Percentiles rank a stretch among this genome's conserved stretches.
These are phyloP conservation scores for Gisinianus flammeolus DNA, from an alignment of 2,888 invertebrate genomes.

Conservation along the genomic window DNA sequence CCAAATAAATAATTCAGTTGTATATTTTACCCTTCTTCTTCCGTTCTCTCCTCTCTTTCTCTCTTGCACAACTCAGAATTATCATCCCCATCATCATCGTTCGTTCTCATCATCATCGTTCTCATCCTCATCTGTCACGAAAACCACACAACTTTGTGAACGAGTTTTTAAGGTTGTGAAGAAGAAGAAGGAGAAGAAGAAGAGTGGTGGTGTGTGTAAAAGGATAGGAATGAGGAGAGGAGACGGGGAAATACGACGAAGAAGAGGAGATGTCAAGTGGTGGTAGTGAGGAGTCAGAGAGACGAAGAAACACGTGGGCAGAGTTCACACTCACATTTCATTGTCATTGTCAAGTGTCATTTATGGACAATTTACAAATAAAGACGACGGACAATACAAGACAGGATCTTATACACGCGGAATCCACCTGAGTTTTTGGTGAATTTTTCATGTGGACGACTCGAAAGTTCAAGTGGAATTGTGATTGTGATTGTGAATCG, in stretches of 20 bases:
- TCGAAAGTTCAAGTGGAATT: not conserved
- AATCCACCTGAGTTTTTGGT: not conserved
- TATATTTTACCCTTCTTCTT: not conserved
- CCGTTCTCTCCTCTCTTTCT: not conserved
- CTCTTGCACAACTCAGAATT: not conserved
- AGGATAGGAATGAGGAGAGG: too few species aligned
- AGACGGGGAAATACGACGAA: too few species aligned
- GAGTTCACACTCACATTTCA: not conserved
- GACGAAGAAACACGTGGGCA: constrained; percentile 5
- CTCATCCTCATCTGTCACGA: too few species aligned
- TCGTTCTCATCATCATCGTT: too few species aligned
- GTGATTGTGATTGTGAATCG: not conserved
- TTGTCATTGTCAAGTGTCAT: not conserved
- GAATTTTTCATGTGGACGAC: not conserved
- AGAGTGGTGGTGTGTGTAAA: too few species aligned
- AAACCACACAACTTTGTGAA: too few species aligned
- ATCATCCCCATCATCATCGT: too few species aligned
- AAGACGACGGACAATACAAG: too few species aligned
- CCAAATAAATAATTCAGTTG: not conserved
- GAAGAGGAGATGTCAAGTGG: not conserved
- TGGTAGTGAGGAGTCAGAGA: not conserved
- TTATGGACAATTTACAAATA: not conserved
- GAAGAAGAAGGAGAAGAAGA: too few species aligned
- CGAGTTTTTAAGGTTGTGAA: too few species aligned
- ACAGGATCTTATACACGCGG: too few species aligned